Evolutionary conservation across 2,113 vertebrate genomes (phyloP).

Genomic region (Paradisaea rubra): DNA sequence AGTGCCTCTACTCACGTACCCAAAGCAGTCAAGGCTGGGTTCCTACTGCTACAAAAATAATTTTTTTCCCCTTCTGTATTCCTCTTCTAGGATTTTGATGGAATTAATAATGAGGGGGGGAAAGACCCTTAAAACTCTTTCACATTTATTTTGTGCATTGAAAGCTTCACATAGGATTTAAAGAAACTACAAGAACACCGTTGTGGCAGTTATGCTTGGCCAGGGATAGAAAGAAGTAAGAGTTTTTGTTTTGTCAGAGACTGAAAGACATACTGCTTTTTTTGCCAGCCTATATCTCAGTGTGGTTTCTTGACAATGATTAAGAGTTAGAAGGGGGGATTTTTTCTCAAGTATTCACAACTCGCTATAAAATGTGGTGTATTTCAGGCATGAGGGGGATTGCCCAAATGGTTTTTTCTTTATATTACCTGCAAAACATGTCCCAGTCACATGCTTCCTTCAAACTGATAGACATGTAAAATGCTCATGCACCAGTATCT

Average conservation of each 20-base stretch:
- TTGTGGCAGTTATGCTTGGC: neutral
- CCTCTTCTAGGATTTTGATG: neutral
- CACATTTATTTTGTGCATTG: neutral
- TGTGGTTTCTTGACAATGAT: constrained; percentile 54
- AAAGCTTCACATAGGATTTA: neutral
- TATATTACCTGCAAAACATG: neutral
- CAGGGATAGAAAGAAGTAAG: constrained; percentile 2
- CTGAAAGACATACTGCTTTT: constrained; percentile 4
- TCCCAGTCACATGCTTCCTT: neutral
- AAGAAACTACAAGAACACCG: neutral
- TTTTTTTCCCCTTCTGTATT: neutral
- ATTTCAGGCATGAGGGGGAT: neutral
- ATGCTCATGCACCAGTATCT: neutral
- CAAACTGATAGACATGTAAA: neutral
- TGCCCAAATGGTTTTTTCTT: neutral
- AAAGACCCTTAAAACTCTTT: neutral
- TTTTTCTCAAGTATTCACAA: constrained; percentile 23
- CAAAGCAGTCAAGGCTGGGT: neutral
- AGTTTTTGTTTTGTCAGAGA: constrained; percentile 11
- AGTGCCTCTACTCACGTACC: constrained; percentile 3
- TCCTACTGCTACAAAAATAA: constrained; percentile 12
- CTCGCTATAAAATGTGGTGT: neutral
- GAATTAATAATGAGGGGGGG: neutral
- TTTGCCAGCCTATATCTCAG: constrained; percentile 17
- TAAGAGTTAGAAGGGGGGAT: constrained; percentile 5